Conservation (phyloP, 2,888 invertebrate species). For the Eucriotettix oculatus region DNA sequence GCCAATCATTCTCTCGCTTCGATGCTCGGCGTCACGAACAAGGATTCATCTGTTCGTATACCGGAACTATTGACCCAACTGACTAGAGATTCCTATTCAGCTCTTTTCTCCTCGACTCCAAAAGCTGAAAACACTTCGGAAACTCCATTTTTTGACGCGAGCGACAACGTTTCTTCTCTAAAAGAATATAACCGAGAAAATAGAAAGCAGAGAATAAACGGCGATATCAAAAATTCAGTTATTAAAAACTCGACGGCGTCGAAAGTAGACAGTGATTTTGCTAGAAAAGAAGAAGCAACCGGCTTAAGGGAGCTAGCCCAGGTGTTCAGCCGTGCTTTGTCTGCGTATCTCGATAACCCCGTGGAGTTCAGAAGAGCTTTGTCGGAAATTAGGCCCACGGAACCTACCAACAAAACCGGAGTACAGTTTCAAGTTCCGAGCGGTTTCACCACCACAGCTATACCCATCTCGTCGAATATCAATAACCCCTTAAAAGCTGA, state of each 20-base stretch:
- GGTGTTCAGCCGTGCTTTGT: constrained; percentile 68
- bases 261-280: background rate
- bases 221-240: background rate
- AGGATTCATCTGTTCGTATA: constrained; percentile 22
- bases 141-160: background rate
- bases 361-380: constrained; percentile 61
- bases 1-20: background rate
- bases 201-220: background rate
- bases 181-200: background rate
- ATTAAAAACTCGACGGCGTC: background rate
- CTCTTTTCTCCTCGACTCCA: constrained; percentile 22
- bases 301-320: constrained; percentile 58
- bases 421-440: background rate
- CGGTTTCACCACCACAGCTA: constrained; percentile 10
- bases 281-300: background rate
- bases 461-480: constrained; percentile 21
- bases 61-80: constrained; percentile 45
- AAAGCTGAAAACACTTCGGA: background rate
- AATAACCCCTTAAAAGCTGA: constrained; percentile 26
- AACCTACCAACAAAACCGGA: constrained; percentile 20
- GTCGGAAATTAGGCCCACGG: constrained; percentile 62
- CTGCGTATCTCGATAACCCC: constrained; percentile 68
- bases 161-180: background rate
- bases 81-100: constrained; percentile 45
- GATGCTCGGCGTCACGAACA: constrained; percentile 9